Evolutionary conservation across 2,888 invertebrate genomes (phyloP).

Genomic region (Drosophila algonquin): DNA sequence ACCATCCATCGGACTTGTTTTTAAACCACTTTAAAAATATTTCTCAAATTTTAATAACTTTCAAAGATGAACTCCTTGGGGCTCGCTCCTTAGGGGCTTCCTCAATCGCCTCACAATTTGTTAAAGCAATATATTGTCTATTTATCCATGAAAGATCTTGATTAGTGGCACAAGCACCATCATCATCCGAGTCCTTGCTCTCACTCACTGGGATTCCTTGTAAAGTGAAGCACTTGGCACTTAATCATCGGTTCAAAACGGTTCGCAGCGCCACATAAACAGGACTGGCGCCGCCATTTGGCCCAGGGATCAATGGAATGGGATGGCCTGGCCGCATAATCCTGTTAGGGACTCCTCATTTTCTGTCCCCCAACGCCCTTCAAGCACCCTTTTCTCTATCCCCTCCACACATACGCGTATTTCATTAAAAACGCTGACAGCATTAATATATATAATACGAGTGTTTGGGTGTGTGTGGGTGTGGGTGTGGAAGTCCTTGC

Average conservation of each 20-base stretch:
- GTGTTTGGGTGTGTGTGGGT: constrained; percentile 15
- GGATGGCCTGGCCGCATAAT: constrained; percentile 16
- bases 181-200: constrained; percentile 3
- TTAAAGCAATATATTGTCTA: neutral
- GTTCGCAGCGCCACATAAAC: constrained; percentile 52
- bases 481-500: constrained; percentile 7
- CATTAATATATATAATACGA: constrained; percentile 45
- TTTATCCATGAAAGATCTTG: constrained; percentile 12
- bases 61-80: too few relatives aligned
- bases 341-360: constrained; percentile 15
- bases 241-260: constrained; percentile 44
- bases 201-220: constrained; percentile 10
- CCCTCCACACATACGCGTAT: constrained; percentile 41
- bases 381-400: neutral
- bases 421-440: constrained; percentile 49
- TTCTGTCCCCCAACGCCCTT: neutral
- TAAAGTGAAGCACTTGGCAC: constrained; percentile 46
- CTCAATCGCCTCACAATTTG: neutral
- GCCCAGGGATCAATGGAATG: constrained; percentile 1
- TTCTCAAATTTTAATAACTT: neutral
- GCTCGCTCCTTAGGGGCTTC: neutral
- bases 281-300: constrained; percentile 61
- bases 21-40: neutral
- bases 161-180: constrained; percentile 13
- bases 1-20: too few relatives aligned